phyloP scores from a whole-genome alignment of 2,113 vertebrate genomes.

The Gnathonemus longibarbis region DNA sequence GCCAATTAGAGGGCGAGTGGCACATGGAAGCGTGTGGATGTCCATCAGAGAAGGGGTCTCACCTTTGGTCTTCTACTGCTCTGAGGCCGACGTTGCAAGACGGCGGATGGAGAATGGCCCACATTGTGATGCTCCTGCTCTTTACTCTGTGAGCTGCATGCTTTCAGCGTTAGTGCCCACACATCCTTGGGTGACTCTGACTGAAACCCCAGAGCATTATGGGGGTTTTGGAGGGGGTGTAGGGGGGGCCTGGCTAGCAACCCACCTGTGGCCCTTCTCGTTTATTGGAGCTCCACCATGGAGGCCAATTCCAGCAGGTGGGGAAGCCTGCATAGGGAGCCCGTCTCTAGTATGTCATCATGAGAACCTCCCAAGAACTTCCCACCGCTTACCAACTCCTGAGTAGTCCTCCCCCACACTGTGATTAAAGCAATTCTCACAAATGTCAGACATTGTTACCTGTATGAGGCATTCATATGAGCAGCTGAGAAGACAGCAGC shows the following conservation, averaged over 20 bases:
- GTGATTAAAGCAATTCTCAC: constrained; percentile 19
- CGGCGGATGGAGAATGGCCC: neutral
- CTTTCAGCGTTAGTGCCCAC: neutral
- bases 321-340: neutral
- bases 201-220: neutral
- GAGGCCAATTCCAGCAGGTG: neutral
- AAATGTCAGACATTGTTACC: constrained; percentile 24
- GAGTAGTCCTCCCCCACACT: constrained; percentile 13
- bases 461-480: constrained; percentile 22
- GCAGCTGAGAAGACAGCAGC: neutral
- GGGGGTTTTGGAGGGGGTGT: neutral
- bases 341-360: neutral
- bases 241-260: neutral
- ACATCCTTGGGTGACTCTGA: neutral
- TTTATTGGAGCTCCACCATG: neutral
- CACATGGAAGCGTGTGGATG: neutral
- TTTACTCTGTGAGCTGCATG: neutral
- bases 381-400: neutral
- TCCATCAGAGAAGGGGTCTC: neutral
- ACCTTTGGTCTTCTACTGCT: neutral
- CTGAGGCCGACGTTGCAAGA: neutral
- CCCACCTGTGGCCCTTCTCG: neutral
- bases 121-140: neutral
- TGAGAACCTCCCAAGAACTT: neutral
- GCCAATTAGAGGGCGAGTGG: neutral